Evolutionary conservation across 2,113 vertebrate genomes (phyloP).

Genomic region (Scophthalmus maximus): DNA sequence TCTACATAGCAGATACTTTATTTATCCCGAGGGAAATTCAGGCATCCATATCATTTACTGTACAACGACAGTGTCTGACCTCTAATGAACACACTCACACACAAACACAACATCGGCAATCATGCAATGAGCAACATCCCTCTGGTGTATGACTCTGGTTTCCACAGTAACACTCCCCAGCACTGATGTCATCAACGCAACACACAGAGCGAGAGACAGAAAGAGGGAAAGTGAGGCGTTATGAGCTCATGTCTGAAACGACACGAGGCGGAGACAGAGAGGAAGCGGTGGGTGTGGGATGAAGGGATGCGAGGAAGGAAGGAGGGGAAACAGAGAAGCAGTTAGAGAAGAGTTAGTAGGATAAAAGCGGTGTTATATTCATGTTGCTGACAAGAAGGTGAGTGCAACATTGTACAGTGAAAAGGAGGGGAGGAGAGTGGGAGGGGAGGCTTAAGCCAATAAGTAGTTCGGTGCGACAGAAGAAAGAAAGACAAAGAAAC

Average conservation of each 20-base stretch:
- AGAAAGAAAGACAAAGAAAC: constrained; percentile 25
- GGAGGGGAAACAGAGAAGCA: not conserved
- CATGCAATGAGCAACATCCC: constrained; percentile 62
- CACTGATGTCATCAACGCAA: constrained; percentile 68
- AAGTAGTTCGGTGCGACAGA: constrained; percentile 2
- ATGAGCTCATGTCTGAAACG: constrained; percentile 71
- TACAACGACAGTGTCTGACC: too few species aligned
- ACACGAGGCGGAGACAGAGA: constrained; percentile 21
- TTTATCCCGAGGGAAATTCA: too few species aligned
- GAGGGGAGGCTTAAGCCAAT: constrained; percentile 10
- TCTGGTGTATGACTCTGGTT: constrained; percentile 55
- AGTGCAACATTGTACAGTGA: not conserved
- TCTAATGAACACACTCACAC: constrained; percentile 14
- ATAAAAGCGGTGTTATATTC: constrained; percentile 16
- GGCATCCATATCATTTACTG: too few species aligned
- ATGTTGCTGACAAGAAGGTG: constrained; percentile 23
- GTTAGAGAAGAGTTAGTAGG: not conserved
- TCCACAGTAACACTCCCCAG: constrained; percentile 72
- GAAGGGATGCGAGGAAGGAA: constrained; percentile 1
- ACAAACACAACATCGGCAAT: constrained; percentile 35
- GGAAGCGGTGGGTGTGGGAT: constrained; percentile 3
- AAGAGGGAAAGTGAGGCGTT: constrained; percentile 21
- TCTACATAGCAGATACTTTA: too few species aligned
- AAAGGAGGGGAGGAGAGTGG: constrained; percentile 16
- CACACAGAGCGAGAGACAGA: constrained; percentile 66